These are phyloP conservation scores for Rhamnusium bicolor DNA, from an alignment of 2,888 invertebrate genomes.

Conservation along the genomic window DNA sequence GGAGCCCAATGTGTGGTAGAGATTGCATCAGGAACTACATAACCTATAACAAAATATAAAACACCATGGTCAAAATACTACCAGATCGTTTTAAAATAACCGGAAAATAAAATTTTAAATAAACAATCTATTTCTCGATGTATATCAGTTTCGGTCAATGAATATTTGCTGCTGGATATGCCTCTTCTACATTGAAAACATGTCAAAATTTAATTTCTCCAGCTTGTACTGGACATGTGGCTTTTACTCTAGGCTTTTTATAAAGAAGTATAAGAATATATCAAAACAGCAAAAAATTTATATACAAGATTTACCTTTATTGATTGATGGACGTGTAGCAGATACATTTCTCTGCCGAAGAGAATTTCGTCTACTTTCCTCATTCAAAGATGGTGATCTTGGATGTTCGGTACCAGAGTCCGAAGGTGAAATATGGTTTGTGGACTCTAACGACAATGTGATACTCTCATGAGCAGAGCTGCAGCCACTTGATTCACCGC, in stretches of 20 bases:
- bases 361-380: slow-evolving; percentile 57
- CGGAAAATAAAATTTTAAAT: too few relatives aligned
- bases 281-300: neutral
- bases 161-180: too few relatives aligned
- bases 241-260: too few relatives aligned
- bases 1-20: slow-evolving; percentile 37
- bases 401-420: slow-evolving; percentile 71
- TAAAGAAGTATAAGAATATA: too few relatives aligned
- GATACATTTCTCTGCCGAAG: slow-evolving; percentile 60
- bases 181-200: too few relatives aligned
- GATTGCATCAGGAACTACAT: slow-evolving; percentile 42
- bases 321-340: slow-evolving; percentile 47
- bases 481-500: slow-evolving; percentile 74
- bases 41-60: slow-evolving; percentile 23
- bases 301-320: slow-evolving; percentile 41
- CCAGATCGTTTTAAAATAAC: too few relatives aligned
- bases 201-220: too few relatives aligned
- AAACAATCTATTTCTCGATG: too few relatives aligned
- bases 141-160: too few relatives aligned
- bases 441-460: slow-evolving; percentile 73
- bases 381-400: slow-evolving; percentile 54
- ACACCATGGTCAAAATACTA: too few relatives aligned
- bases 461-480: slow-evolving; percentile 75
- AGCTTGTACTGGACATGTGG: too few relatives aligned
- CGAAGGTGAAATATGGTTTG: slow-evolving; percentile 71